phyloP scores from a whole-genome alignment of 1,140 invertebrate species.

The Eciton burchellii region DNA sequence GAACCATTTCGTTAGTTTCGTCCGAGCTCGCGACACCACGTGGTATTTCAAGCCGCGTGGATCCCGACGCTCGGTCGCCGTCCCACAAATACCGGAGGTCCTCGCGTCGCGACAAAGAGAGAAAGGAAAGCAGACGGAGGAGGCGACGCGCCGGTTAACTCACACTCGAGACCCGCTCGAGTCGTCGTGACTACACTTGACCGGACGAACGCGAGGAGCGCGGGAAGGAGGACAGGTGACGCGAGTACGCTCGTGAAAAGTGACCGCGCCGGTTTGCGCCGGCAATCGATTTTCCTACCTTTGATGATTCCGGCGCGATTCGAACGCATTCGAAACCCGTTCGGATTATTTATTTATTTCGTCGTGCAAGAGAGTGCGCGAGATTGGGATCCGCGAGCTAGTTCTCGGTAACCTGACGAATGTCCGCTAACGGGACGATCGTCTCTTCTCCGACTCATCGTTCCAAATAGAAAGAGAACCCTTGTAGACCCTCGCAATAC shows the following conservation, averaged over 20 bases:
- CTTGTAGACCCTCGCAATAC: not conserved
- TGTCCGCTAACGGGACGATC: conserved; percentile 13
- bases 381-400: not conserved
- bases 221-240: conserved; percentile 38
- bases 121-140: not conserved
- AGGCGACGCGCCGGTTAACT: not conserved
- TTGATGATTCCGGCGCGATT: conserved; percentile 46
- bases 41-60: not conserved
- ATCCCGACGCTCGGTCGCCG: not conserved
- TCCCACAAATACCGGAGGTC: conserved; percentile 16
- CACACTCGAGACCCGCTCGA: conserved; percentile 5
- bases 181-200: conserved; percentile 31
- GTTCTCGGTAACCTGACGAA: conserved; percentile 34
- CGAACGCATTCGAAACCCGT: conserved; percentile 54
- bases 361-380: too few species aligned
- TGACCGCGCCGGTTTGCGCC: conserved; percentile 49
- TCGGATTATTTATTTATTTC: not conserved
- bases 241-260: conserved; percentile 50
- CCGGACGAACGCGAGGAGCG: not conserved
- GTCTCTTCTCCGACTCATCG: conserved; percentile 7
- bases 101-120: not conserved
- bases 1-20: not conserved
- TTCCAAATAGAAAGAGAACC: not conserved
- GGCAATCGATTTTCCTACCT: conserved; percentile 70
- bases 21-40: not conserved